Conservation (phyloP, 1,140 invertebrate genomes). For the Drosophila persimilis region DNA sequence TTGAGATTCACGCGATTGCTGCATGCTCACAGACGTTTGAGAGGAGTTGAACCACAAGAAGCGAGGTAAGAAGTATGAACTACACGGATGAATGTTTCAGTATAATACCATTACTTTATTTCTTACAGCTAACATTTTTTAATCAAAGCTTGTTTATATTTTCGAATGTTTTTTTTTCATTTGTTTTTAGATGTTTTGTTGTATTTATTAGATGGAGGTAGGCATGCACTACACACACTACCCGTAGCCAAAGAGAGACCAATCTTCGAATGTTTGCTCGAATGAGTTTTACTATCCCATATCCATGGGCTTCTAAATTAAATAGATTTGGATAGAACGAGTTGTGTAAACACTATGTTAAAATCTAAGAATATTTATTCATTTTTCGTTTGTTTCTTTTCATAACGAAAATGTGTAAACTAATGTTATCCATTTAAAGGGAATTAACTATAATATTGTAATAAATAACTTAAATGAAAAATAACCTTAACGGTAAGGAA, state of each 20-base stretch:
- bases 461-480: constrained; percentile 41
- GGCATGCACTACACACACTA: too few species aligned
- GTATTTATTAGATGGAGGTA: constrained; percentile 1
- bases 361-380: constrained; percentile 19
- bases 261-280: constrained; percentile 30
- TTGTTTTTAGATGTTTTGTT: constrained; percentile 3
- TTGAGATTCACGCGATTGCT: too few species aligned
- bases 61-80: too few species aligned
- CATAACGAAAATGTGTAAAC: constrained; percentile 32
- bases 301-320: constrained; percentile 33
- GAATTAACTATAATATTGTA: constrained; percentile 39
- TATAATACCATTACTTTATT: constrained; percentile 51
- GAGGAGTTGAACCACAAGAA: too few species aligned
- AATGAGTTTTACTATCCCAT: constrained; percentile 31
- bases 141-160: constrained; percentile 51
- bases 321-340: constrained; percentile 54
- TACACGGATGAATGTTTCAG: background rate
- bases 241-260: constrained; percentile 35
- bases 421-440: constrained; percentile 37
- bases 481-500: constrained; percentile 27
- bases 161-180: constrained; percentile 31
- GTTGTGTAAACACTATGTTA: constrained; percentile 57
- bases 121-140: constrained; percentile 45
- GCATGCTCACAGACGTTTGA: too few species aligned
- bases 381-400: constrained; percentile 7